Base-by-base conservation (phyloP, 2,113 vertebrate species). In the Eidolon helvum region DNA sequence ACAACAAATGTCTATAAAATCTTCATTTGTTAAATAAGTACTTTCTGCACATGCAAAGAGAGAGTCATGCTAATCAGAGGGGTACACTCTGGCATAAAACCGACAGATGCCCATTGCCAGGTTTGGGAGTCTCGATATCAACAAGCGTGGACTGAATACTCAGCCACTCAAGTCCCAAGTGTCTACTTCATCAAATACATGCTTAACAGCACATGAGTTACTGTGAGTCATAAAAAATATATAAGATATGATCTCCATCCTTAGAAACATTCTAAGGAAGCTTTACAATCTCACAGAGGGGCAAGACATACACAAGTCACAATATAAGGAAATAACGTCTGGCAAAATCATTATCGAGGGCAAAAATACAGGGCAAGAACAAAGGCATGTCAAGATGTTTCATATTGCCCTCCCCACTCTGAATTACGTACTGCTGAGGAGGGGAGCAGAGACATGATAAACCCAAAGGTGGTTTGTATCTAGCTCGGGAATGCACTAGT, bases 11-110 rank as follows among this genome's bases (percentile, higher is more conserved):
- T 63, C 78, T 74, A 45, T 75, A 91, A 59, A 26, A 93, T 93
- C 87, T 95, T 71, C 38, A 43, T 43, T 65, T 97, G n/a, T 93
- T 97, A 88, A 87, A 72, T 16, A 93, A 88, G 35, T 89, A 30
- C 28, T 96, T 88, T 69, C 61, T 69, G 80, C 15, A 8, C 59
- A 28, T 69, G 30, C 24, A 92, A 95, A 96, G 72, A 80, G 59
- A 91, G 4, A 19, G 15, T 48, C 53, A 94, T 69, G 53, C 19
- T 97, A 86, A 94, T 86, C 35, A 48, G 48, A 21, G 40, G 82
- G 30, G 18, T 59, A 48, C 66, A 71, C 8, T 69, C 18, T 66
- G 65, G 2, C 12, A 83, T 35, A 89, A 86, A 40, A 75, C 43
- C 53, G 59, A 43, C 55, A 48, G 63, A 57, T 40, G 28, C 4